Conservation (phyloP, 2,113 vertebrate genomes). For the Arothron firmamentum region DNA sequence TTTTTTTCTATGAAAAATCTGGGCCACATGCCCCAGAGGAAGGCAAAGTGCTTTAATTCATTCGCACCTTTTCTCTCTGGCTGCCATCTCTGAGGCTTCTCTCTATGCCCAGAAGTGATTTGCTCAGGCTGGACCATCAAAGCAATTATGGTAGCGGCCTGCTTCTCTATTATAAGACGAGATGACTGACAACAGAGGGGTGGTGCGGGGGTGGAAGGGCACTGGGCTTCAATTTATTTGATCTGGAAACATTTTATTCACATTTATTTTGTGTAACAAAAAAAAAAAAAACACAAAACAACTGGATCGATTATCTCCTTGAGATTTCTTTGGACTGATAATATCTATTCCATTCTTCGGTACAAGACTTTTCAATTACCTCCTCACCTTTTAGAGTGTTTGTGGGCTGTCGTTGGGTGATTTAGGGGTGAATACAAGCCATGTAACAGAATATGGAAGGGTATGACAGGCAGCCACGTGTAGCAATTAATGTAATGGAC, state of each 20-base stretch:
- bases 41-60: conserved; percentile 95
- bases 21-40: conserved; percentile 98
- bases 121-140: conserved; percentile 96
- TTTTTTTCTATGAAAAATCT: conserved; percentile 84
- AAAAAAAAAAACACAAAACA: conserved; percentile 51
- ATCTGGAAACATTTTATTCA: conserved; percentile 63
- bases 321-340: conserved; percentile 38
- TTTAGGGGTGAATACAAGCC: conserved; percentile 36
- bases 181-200: conserved; percentile 92
- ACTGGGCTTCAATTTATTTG: conserved; percentile 72
- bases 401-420: conserved; percentile 34
- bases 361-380: conserved; percentile 46
- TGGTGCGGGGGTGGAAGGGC: conserved; percentile 63
- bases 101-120: conserved; percentile 98
- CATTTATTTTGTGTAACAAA: conserved; percentile 57
- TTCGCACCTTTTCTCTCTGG: conserved; percentile 98
- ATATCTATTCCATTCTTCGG: conserved; percentile 25
- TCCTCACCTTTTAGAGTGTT: conserved; percentile 39
- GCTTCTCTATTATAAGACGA: conserved; percentile 90
- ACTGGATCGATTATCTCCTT: conserved; percentile 45
- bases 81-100: conserved; percentile 91
- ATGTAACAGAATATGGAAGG: conserved; percentile 63
- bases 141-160: conserved; percentile 96
- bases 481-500: conserved; percentile 78
- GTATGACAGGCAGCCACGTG: conserved; percentile 60